Evolutionary conservation across 2,797 vertebrate genomes (phyloP), one percentile per base, ranked within the genome.

Genomic region (Paramormyrops hopkinsi): DNA sequence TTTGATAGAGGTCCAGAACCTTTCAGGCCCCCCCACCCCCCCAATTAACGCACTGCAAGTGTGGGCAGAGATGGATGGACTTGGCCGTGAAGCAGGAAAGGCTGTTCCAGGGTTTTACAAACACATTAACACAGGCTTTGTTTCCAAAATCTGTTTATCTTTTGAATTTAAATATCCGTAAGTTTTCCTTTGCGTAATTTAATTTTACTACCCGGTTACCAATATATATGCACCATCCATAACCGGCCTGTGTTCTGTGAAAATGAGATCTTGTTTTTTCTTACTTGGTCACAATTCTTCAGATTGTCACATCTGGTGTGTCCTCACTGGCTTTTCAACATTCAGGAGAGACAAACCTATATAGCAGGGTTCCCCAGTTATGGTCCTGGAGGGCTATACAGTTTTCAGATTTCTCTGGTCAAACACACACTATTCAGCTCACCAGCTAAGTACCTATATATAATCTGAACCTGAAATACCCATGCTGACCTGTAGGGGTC

Each of bases 81-180:
- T 89, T 83, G 76, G 50, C 88, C 2, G 41, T 59, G 17, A 59
- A 22, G n/a, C 41, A 84, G 76, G 76, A 46, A 83, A 53, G 22
- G 22, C 51, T 89, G 37, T 86, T 86, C 25, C 46, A 86, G 50
- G 83, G 46, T 54, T 86, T 79, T 46, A 79, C n/a, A 79, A 79
- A 46, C 76, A 79, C 76, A 19, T 46, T 46, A 11, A 46, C 76
- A 79, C 41, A 9, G 17, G 17, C 19, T 79, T 29, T 29, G 1
- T 79, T 46, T 79, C 3, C 41, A 79, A 19, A 46, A n/a, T 79
- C 73, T 79, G 76, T 79, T 79, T 79, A 46, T 79, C 41, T 46
- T 46, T 46, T 79, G 5, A 79, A 79, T 79, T 41, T 79, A 79
- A 46, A 79, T 79, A 79, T 79, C 41, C 2, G 2, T 46, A 79